Evolutionary conservation across 1,140 invertebrate genomes (phyloP).

Genomic region (Plectrocnemia conspersa): DNA sequence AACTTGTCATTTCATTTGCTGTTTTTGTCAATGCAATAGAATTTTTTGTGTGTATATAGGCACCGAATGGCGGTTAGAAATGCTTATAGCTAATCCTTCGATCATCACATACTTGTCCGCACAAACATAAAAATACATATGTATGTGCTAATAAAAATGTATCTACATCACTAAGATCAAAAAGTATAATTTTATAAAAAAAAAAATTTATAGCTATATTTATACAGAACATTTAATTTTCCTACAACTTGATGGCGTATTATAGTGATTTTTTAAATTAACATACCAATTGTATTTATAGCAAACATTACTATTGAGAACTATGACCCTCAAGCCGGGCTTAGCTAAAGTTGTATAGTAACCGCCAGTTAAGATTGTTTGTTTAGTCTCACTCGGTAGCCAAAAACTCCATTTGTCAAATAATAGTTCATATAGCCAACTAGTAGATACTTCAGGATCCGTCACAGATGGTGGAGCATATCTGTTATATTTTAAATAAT

Average conservation of each 20-base stretch:
- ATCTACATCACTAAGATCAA: constrained; percentile 3
- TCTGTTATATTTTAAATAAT: no score
- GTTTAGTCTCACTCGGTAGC: constrained; percentile 58
- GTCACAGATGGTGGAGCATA: constrained; percentile 53
- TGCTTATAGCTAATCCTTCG: no score
- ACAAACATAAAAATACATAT: constrained; percentile 23
- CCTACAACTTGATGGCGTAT: background rate
- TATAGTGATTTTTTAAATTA: background rate
- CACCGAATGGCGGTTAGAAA: no score
- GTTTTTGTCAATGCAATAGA: no score
- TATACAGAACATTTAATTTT: background rate
- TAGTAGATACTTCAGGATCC: constrained; percentile 52
- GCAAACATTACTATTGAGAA: constrained; percentile 70
- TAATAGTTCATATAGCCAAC: constrained; percentile 65
- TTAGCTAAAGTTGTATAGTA: constrained; percentile 62
- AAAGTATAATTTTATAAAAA: background rate
- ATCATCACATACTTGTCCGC: no score
- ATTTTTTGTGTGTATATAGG: no score
- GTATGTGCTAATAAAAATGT: background rate
- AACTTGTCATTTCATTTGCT: no score
- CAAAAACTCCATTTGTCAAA: constrained; percentile 62
- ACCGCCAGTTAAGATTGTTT: constrained; percentile 60
- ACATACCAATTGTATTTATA: constrained; percentile 69
- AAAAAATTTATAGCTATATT: background rate
- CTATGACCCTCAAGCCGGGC: constrained; percentile 66